These are phyloP conservation scores for Perca flavescens DNA, from an alignment of 2,113 vertebrate genomes.

Conservation along the genomic window DNA sequence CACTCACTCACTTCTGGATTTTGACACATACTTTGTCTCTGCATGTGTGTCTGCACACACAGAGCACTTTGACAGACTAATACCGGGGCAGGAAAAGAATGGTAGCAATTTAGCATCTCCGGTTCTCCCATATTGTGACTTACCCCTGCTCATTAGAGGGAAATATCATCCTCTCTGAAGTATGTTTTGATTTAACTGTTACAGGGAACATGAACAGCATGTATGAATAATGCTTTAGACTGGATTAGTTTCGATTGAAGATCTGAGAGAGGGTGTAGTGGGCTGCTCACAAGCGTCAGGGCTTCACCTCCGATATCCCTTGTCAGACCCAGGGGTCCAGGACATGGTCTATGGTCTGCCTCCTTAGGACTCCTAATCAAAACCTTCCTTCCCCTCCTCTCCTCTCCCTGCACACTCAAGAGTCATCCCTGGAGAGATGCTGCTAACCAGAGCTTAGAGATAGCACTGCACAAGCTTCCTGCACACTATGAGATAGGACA, in stretches of 20 bases:
- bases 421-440: constrained; percentile 46
- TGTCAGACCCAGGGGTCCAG: constrained; percentile 51
- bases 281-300: constrained; percentile 33
- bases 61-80: constrained; percentile 35
- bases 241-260: constrained; percentile 30
- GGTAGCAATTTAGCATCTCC: constrained; percentile 67
- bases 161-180: constrained; percentile 56
- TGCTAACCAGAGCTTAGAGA: constrained; percentile 28
- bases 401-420: background rate
- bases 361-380: constrained; percentile 61
- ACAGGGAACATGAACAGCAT: constrained; percentile 21
- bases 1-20: constrained; percentile 52
- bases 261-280: constrained; percentile 39
- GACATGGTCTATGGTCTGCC: constrained; percentile 10
- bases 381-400: constrained; percentile 39
- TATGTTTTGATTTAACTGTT: constrained; percentile 54
- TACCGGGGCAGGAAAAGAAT: constrained; percentile 50
- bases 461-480: constrained; percentile 38
- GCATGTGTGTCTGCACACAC: constrained; percentile 41
- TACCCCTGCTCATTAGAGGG: constrained; percentile 52
- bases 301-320: constrained; percentile 70
- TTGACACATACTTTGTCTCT: constrained; percentile 56
- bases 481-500: constrained; percentile 9
- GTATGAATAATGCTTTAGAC: constrained; percentile 34
- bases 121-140: constrained; percentile 46